Percentiles rank a stretch among this genome's conserved stretches.
Conservation (phyloP, 2,888 invertebrate species). For the Lordiphosa fenestrarum region DNA sequence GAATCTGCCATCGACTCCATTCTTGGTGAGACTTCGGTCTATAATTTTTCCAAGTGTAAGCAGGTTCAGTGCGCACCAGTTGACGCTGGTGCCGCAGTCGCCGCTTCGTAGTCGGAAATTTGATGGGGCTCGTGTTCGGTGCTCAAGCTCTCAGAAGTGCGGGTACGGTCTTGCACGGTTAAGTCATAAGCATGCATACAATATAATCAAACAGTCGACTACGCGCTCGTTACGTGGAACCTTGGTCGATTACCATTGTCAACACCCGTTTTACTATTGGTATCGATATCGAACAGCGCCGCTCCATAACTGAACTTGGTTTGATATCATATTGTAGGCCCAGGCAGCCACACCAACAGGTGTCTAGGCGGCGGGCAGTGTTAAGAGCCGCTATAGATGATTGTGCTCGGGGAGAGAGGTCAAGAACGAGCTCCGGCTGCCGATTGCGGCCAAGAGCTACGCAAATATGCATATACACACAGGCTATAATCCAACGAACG, state of each 20-base stretch:
- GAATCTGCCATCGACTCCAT: too few species aligned
- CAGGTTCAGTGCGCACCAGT: too few species aligned
- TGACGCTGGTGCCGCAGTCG: too few species aligned
- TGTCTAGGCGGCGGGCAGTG: background rate
- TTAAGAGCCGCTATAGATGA: background rate
- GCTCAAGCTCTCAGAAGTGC: too few species aligned
- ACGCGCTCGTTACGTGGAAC: slow-evolving; percentile 3
- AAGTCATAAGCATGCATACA: too few species aligned
- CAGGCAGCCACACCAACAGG: slow-evolving; percentile 3
- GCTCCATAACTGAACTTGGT: too few species aligned
- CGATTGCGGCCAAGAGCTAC: slow-evolving; percentile 13
- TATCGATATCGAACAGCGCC: background rate
- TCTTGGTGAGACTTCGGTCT: too few species aligned
- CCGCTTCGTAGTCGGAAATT: too few species aligned
- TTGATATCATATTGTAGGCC: slow-evolving; percentile 1
- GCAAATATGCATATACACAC: slow-evolving; percentile 1
- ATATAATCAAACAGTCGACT: too few species aligned
- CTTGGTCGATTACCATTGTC: slow-evolving; percentile 9
- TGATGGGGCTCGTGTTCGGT: too few species aligned
- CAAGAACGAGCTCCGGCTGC: slow-evolving; percentile 7
- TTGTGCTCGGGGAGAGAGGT: slow-evolving; percentile 4
- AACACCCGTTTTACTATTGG: background rate
- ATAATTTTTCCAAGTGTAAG: too few species aligned
- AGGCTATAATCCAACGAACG: background rate
- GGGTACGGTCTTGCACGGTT: too few species aligned